Percentiles rank a stretch among this genome's conserved stretches.
phyloP scores from a whole-genome alignment of 2,113 vertebrate species.

The Coracopsis vasa region DNA sequence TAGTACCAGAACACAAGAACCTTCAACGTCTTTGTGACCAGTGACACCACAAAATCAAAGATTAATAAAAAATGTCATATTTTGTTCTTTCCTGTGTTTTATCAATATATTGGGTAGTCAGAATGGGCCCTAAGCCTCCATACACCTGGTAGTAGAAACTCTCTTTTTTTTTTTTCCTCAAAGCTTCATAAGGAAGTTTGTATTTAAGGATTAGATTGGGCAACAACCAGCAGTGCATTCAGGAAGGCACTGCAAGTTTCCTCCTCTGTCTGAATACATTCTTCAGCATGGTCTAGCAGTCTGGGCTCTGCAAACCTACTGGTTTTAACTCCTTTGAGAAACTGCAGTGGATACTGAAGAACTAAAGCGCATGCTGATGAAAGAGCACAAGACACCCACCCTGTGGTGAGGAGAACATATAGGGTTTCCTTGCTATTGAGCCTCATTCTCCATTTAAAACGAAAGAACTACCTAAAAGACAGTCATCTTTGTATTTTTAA shows the following conservation, averaged over 20 bases:
- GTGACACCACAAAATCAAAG: neutral
- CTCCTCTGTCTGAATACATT: neutral
- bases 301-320: neutral
- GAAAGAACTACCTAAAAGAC: neutral
- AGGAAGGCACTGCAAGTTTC: neutral
- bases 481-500: neutral
- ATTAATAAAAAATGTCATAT: neutral
- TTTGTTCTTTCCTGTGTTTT: neutral
- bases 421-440: neutral
- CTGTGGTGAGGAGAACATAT: rapidly evolving
- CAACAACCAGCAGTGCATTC: neutral
- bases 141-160: neutral
- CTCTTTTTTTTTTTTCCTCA: neutral
- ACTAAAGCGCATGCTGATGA: neutral
- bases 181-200: neutral
- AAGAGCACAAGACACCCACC: neutral
- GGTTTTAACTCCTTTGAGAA: neutral
- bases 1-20: neutral
- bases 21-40: neutral
- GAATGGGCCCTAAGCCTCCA: neutral
- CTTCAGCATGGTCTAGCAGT: neutral
- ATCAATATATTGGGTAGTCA: neutral
- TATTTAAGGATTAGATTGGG: neutral
- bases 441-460: neutral
- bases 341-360: neutral